Conservation (phyloP, 2,888 invertebrate genomes). For the Cactoblastis cactorum region DNA sequence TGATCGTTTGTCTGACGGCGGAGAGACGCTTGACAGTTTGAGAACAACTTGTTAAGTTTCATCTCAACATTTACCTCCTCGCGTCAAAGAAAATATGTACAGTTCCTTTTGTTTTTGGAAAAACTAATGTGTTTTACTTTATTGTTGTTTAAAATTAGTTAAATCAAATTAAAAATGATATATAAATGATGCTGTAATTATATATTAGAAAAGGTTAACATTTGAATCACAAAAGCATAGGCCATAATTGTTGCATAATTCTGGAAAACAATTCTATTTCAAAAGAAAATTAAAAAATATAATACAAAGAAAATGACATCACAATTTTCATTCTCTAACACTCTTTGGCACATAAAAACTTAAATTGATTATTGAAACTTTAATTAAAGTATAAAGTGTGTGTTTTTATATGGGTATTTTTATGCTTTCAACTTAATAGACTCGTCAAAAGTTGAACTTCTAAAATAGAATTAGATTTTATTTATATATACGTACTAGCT, state of each 20-base stretch:
- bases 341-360: not conserved
- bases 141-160: too few species aligned
- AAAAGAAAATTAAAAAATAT: not conserved
- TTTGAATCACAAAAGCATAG: too few species aligned
- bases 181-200: too few species aligned
- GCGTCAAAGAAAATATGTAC: too few species aligned
- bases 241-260: too few species aligned
- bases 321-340: not conserved
- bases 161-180: too few species aligned
- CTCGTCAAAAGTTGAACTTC: not conserved
- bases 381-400: not conserved
- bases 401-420: not conserved
- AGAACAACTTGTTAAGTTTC: constrained; percentile 3
- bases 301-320: not conserved
- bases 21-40: constrained; percentile 2
- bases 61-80: not conserved
- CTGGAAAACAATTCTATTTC: not conserved
- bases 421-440: not conserved
- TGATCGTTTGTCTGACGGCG: not conserved
- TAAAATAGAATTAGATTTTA: not conserved
- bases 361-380: not conserved
- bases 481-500: too few species aligned
- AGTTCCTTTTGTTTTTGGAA: too few species aligned
- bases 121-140: too few species aligned
- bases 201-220: too few species aligned